Base-by-base conservation (phyloP, 2,113 vertebrate genomes). In the Enhydra lutris region DNA sequence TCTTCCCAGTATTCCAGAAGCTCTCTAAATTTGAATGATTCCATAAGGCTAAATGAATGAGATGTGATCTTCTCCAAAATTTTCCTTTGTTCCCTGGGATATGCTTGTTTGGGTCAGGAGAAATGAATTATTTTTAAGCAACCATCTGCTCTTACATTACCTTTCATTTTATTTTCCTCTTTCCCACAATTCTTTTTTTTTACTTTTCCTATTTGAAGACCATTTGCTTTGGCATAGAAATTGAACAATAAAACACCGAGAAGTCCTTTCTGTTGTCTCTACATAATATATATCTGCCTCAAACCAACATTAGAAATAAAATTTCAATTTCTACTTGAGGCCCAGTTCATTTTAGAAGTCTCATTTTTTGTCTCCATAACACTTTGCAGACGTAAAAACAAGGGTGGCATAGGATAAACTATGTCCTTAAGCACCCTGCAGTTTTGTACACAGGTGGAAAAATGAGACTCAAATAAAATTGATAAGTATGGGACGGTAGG, bases 161-260 rank as follows among this genome's bases (percentile, higher is more conserved):
- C 65, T 63, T 61, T 12, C 5, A 14, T n/a, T 87, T 92, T 95
- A 86, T 80, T 73, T 93, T 93, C 36, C 59, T 76, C 47, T 52
- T 36, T 88, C 18, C 1, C 18, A 76, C 31, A 57, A 18, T 55
- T 18, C 26, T 84, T 91, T 95, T 83, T 83, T 87, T 34, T 21
- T 29, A 24, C 31, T 47, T 76, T 52, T 78, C 13, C 26, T 71
- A 2, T 87, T 71, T 83, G 59, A 91, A 93, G 29, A 84, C 29
- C 29, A 52, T 74, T 96, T 91, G 42, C 7, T 45, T 95, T 96
- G 57, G 78, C 34, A 67, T 94, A 36, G 18, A 94, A 91, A 93
- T 34, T 78, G 18, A 59, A 36, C 79, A 91, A 76, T 31, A 89
- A 95, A 89, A 94, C 1, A 92, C 2, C 78, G 50, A 76, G 3